Evolutionary conservation across 2,888 invertebrate species (phyloP), one percentile per base, ranked within the genome.

Genomic region (Acronicta leporina): DNA sequence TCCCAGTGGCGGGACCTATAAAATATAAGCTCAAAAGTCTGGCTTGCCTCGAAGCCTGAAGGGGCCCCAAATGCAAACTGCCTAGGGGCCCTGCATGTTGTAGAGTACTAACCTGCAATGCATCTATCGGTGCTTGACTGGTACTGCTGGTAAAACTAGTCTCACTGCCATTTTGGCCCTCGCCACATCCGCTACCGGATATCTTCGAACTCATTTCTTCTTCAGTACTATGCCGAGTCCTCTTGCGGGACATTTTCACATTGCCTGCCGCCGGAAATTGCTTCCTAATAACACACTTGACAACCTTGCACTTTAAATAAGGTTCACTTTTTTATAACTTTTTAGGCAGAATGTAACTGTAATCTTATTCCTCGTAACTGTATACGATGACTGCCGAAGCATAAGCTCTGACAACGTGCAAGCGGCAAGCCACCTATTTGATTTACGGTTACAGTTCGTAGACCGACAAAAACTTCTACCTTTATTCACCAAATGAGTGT

Each of bases 181-280:
- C 90, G 20, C 81, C 86, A 51, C 77, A 72, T 16, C 79, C 85
- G 51, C 80, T 68, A 73, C 90, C 89, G 61, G 85, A 59, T 73
- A 85, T 63, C 68, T 88, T 88, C n/a, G 86, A 83, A 74, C 81
- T 89, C 91, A 91, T 91, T 80, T 90, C 90, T 79, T 87, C 87
- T 77, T 86, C 89, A 68, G 73, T 79, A 56, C 73, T 79, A 63
- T 81, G 72, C 51, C 91, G 86, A 65, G 86, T 82, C 62, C 94
- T 84, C 83, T 94, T 94, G 38, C 93, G 92, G 70, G 94, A 93
- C 93, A 94, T 94, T 87, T 85, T 92, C 77, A 88, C 92, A 92
- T 92, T 56, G 71, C 71, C 78, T 67, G 68, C 68, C 76, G 72
- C 74, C 75, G 55, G 45, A 57, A 57, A 52, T 60, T 33, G 41